Percentiles rank a stretch among this genome's conserved stretches.
Evolutionary conservation across 2,888 invertebrate species (phyloP).

Genomic region (Idaea dimidiata): DNA sequence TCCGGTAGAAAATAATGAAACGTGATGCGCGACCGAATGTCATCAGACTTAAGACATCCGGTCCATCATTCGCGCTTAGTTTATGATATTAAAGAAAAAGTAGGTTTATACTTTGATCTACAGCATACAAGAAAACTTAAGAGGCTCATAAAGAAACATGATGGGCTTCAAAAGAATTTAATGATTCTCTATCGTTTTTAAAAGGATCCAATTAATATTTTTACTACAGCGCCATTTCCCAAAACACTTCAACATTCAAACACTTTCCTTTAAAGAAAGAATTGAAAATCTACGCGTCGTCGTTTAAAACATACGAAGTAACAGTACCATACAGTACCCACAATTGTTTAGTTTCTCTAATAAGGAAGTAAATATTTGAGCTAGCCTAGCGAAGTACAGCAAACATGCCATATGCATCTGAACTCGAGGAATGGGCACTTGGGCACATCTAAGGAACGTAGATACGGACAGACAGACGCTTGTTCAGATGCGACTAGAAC

Average conservation of each 20-base stretch:
- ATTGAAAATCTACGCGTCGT: conserved; percentile 31
- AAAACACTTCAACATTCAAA: conserved; percentile 13
- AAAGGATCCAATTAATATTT: conserved; percentile 8
- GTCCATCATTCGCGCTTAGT: conserved; percentile 44
- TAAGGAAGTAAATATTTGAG: conserved; percentile 78
- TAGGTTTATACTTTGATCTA: conserved; percentile 50
- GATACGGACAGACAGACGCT: not conserved
- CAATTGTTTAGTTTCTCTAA: conserved; percentile 68
- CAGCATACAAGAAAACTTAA: conserved; percentile 14
- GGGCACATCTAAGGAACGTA: not conserved
- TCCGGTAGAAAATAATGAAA: conserved; percentile 48
- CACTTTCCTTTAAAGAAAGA: no score
- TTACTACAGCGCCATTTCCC: not conserved
- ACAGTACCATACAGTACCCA: conserved; percentile 55
- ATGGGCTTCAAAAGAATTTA: conserved; percentile 11
- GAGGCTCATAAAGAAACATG: conserved; percentile 26
- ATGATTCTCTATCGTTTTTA: conserved; percentile 11
- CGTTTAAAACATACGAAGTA: conserved; percentile 53
- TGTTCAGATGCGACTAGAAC: not conserved
- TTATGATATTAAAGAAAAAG: conserved; percentile 50
- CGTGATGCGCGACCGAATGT: conserved; percentile 43
- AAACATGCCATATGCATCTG: conserved; percentile 49
- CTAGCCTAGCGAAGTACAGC: conserved; percentile 40
- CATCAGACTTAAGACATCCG: conserved; percentile 56
- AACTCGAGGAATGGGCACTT: conserved; percentile 25